These are phyloP conservation scores for Drosophila mauritiana DNA, from an alignment of 1,140 invertebrate species.

Conservation along the genomic window DNA sequence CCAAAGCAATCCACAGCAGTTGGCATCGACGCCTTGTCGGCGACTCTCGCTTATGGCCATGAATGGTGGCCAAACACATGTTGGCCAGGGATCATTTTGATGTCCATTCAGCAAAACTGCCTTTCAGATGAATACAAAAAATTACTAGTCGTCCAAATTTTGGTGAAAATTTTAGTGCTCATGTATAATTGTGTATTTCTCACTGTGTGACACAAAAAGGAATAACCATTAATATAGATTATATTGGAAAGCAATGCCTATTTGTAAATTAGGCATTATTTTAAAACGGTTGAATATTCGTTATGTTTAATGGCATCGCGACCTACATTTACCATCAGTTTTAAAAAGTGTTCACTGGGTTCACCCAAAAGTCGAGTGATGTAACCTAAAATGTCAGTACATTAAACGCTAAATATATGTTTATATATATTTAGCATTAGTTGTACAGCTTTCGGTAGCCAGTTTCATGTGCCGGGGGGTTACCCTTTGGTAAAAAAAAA, in stretches of 20 bases:
- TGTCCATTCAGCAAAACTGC: constrained; percentile 53
- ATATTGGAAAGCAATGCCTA: too few species aligned
- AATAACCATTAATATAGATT: neutral
- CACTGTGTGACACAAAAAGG: neutral
- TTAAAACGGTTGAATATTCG: neutral
- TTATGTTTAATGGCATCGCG: neutral
- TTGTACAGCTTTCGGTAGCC: constrained; percentile 12
- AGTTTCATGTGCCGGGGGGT: constrained; percentile 2
- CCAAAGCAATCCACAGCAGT: constrained; percentile 12
- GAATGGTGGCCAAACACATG: constrained; percentile 46
- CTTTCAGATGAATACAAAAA: neutral
- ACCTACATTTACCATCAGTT: neutral
- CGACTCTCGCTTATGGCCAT: constrained; percentile 58
- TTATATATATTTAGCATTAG: constrained; percentile 7
- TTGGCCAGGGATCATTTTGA: constrained; percentile 66
- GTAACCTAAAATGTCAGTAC: neutral
- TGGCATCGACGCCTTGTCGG: constrained; percentile 30
- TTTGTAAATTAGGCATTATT: too few species aligned
- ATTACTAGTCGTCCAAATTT: neutral
- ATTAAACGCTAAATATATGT: neutral
- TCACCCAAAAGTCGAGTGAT: neutral
- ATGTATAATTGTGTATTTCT: neutral
- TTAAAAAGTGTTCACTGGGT: neutral
- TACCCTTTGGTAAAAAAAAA: constrained; percentile 22
- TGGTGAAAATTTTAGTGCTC: neutral